phyloP scores from a whole-genome alignment of 2,113 vertebrate genomes.

The Saimiri boliviensis region DNA sequence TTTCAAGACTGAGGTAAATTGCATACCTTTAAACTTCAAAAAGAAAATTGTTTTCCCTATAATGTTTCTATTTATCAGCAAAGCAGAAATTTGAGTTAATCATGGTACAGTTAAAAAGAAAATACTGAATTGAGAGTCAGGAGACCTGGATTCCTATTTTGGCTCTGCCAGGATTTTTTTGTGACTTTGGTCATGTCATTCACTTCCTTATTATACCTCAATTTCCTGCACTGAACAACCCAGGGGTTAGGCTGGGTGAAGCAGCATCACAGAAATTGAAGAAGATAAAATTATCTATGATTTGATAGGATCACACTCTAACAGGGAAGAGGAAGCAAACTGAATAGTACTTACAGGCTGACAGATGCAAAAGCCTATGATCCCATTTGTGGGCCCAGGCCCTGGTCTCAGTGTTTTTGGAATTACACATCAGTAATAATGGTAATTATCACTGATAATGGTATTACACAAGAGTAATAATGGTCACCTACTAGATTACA shows the following conservation, averaged over 20 bases:
- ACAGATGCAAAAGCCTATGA: not conserved
- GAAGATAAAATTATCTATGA: not conserved
- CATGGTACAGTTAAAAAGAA: not conserved
- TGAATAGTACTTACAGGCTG: not conserved
- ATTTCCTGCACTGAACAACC: not conserved
- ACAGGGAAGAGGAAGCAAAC: not conserved
- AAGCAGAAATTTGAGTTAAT: not conserved
- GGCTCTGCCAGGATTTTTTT: not conserved
- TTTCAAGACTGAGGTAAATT: not conserved
- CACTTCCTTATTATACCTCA: not conserved
- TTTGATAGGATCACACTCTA: not conserved
- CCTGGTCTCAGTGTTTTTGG: not conserved
- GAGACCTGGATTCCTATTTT: not conserved
- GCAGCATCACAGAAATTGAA: not conserved
- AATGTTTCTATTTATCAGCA: not conserved
- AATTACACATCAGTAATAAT: not conserved
- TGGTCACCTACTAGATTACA: not conserved
- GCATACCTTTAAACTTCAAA: not conserved
- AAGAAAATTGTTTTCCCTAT: not conserved
- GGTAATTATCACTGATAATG: too few relatives aligned
- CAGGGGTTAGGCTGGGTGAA: not conserved
- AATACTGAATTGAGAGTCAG: not conserved
- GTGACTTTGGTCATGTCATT: not conserved
- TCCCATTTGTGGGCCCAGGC: too few relatives aligned
- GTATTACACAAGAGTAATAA: not conserved